Percentiles rank a stretch among this genome's conserved stretches.
phyloP scores from a whole-genome alignment of 2,797 vertebrate species.

The Potorous gilbertii region DNA sequence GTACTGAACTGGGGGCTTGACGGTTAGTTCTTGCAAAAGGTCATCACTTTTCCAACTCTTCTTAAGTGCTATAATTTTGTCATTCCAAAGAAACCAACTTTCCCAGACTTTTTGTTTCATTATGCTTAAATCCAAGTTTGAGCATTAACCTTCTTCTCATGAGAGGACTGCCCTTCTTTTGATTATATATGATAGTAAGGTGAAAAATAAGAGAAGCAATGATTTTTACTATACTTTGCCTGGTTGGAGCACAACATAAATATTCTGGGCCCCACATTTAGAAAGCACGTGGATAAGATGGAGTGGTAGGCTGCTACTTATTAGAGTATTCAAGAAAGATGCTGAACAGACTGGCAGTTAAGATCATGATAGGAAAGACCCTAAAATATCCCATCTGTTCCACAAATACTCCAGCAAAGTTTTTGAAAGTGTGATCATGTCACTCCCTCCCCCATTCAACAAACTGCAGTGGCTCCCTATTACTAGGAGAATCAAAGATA shows the following conservation, averaged over 20 bases:
- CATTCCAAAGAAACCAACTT: neutral
- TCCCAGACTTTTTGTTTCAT: neutral
- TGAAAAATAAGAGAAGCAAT: neutral
- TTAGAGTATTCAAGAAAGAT: neutral
- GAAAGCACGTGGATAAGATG: neutral
- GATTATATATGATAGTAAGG: neutral
- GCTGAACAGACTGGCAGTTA: neutral
- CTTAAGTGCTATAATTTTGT: neutral
- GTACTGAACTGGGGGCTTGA: neutral
- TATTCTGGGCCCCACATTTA: neutral
- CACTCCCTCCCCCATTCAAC: no score
- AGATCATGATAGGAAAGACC: neutral
- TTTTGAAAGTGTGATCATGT: neutral
- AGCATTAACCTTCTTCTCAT: neutral
- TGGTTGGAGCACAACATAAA: neutral
- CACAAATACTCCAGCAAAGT: neutral
- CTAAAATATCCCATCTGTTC: neutral
- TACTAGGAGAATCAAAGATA: no score
- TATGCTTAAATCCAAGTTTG: neutral
- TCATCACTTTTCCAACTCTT: neutral
- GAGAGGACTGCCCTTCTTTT: neutral
- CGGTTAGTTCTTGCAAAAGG: neutral
- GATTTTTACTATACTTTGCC: neutral
- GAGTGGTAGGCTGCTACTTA: neutral
- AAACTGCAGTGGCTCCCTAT: no score